A percentile compares a stretch with the other conserved stretches of the same genome.
These are phyloP conservation scores for Apotomis betuletana DNA, from an alignment of 2,888 invertebrate species.

Conservation along the genomic window DNA sequence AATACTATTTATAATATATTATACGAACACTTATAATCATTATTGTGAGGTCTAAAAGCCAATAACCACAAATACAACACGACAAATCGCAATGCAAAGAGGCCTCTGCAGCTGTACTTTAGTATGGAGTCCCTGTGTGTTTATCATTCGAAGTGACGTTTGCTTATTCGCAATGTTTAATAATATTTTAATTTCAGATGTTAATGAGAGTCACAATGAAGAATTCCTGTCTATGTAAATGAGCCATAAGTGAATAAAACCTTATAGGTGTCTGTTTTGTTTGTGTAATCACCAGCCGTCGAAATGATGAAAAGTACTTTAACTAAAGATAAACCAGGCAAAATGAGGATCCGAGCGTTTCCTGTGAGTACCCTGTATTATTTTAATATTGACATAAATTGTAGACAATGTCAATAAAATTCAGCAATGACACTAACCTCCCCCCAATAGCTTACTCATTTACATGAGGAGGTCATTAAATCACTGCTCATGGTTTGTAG, in stretches of 20 bases:
- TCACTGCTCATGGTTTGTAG: not conserved
- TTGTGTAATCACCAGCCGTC: conserved; percentile 60
- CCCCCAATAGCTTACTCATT: conserved; percentile 1
- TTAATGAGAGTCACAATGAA: conserved; percentile 73
- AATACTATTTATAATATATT: not conserved
- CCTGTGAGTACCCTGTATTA: conserved; percentile 88
- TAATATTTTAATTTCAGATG: conserved; percentile 69
- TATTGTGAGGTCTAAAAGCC: not conserved
- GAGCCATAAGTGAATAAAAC: conserved; percentile 60
- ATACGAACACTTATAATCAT: not conserved
- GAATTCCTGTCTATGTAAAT: conserved; percentile 73
- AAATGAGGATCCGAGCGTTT: conserved; percentile 99
- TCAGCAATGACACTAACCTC: not conserved
- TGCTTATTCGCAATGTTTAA: conserved; percentile 44
- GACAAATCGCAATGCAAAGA: conserved; percentile 12
- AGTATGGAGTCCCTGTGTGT: conserved; percentile 43
- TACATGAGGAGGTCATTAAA: conserved; percentile 26
- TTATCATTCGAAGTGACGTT: conserved; percentile 48
- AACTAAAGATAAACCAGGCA: conserved; percentile 94
- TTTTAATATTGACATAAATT: conserved; percentile 12
- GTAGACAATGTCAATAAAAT: not conserved
- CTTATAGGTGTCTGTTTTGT: conserved; percentile 60
- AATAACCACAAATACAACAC: conserved; percentile 3
- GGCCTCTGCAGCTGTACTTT: conserved; percentile 27
- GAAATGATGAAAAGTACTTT: conserved; percentile 89